These are phyloP conservation scores for Macaria notata DNA, from an alignment of 2,888 invertebrate species.

Conservation along the genomic window DNA sequence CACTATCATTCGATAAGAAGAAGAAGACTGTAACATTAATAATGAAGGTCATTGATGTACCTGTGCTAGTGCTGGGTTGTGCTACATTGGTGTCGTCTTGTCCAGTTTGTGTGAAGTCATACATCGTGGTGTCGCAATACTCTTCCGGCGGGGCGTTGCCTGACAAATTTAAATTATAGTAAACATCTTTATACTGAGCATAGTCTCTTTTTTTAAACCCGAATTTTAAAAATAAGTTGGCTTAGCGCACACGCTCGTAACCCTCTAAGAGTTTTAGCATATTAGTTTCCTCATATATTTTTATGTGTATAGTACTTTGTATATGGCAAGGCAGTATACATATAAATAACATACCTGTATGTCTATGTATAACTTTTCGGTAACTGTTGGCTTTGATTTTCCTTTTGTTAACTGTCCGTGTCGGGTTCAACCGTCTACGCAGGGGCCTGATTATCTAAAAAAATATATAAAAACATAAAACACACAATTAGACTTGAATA, in stretches of 20 bases:
- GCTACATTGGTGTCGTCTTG: slow-evolving; percentile 70
- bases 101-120: slow-evolving; percentile 48
- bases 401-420: slow-evolving; percentile 62
- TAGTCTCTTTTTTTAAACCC: too few relatives aligned
- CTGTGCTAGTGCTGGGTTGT: slow-evolving; percentile 86
- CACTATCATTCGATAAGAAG: too few relatives aligned
- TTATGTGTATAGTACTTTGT: too few relatives aligned
- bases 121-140: slow-evolving; percentile 17
- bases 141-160: slow-evolving; percentile 25
- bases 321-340: too few relatives aligned
- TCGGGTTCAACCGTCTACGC: slow-evolving; percentile 66
- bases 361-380: slow-evolving; percentile 50
- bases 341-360: slow-evolving; percentile 4
- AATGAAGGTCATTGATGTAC: slow-evolving; percentile 43
- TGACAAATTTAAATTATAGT: slow-evolving; percentile 5
- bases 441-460: slow-evolving; percentile 67
- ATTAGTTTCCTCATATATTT: too few relatives aligned
- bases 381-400: slow-evolving; percentile 70
- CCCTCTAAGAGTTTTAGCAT: too few relatives aligned
- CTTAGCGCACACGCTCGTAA: too few relatives aligned
- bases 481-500: too few relatives aligned
- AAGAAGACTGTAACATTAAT: too few relatives aligned
- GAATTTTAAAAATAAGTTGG: too few relatives aligned
- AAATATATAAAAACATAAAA: too few relatives aligned
- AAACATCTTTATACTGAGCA: too few relatives aligned